Percentiles rank a stretch among this genome's conserved stretches.
These are phyloP conservation scores for Bradypodion pumilum DNA, from an alignment of 2,797 vertebrate genomes.

Conservation along the genomic window DNA sequence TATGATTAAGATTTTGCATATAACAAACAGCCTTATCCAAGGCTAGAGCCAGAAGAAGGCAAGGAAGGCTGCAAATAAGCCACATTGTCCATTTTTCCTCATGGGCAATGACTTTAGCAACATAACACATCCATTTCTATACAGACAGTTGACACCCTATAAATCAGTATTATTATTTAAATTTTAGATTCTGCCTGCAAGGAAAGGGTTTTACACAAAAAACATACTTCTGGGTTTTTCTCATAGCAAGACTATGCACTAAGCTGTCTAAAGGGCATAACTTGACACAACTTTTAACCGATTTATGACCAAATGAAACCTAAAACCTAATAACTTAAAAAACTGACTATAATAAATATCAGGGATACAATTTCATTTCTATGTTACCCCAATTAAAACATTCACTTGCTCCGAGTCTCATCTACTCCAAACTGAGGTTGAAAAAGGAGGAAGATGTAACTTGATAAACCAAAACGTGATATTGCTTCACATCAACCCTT, in stretches of 20 bases:
- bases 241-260: not conserved
- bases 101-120: not conserved
- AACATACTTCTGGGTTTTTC: not conserved
- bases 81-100: not conserved
- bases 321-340: not conserved
- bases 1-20: not conserved
- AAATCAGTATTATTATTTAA: not conserved
- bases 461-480: constrained; percentile 14
- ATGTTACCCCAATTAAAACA: not conserved
- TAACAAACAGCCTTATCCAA: not conserved
- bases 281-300: not conserved
- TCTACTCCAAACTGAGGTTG: not conserved
- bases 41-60: not conserved
- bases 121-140: not conserved
- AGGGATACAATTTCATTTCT: not conserved
- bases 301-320: not conserved
- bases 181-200: not conserved
- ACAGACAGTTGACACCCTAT: not conserved
- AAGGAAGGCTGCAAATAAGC: not conserved
- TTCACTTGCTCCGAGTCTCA: not conserved
- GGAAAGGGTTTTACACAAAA: not conserved
- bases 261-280: not conserved
- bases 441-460: no score
- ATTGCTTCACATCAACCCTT: not conserved
- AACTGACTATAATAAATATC: not conserved